phyloP scores from a whole-genome alignment of 2,113 vertebrate species.

The Ailuropoda melanoleuca region DNA sequence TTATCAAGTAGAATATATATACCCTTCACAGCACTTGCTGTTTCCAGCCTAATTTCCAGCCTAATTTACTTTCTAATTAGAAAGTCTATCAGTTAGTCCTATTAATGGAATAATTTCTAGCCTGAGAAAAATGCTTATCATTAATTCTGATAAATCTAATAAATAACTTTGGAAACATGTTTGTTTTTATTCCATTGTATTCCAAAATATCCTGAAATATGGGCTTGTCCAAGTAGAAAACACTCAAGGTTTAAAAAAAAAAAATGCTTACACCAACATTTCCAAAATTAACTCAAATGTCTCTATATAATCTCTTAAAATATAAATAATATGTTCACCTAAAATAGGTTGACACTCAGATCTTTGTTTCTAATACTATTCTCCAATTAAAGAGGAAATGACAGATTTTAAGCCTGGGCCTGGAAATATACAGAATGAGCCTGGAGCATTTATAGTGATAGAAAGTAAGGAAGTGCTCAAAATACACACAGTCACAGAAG shows the following conservation, averaged over 20 bases:
- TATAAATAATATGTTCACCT: neutral
- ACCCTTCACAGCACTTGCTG: neutral
- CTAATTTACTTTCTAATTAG: conserved; percentile 53
- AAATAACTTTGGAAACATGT: neutral
- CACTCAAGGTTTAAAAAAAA: neutral
- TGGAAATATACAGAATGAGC: neutral
- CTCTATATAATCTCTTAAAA: neutral
- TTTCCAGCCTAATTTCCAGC: conserved; percentile 56
- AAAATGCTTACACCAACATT: neutral
- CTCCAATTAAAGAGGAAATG: neutral
- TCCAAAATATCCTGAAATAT: neutral
- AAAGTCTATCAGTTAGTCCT: conserved; percentile 43
- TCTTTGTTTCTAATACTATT: neutral
- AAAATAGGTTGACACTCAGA: neutral
- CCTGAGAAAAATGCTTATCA: neutral
- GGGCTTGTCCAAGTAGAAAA: neutral
- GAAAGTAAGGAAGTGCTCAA: neutral
- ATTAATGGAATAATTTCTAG: conserved; percentile 45
- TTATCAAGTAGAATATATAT: conserved; percentile 38
- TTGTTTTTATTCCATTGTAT: neutral
- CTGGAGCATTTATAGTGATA: neutral
- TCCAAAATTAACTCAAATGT: neutral
- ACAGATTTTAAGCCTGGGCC: neutral
- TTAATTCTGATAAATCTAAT: conserved; percentile 42
- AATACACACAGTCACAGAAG: neutral